Percentiles rank a stretch among this genome's conserved stretches.
Conservation (phyloP, 2,888 invertebrate species). For the Mythimna pallens region DNA sequence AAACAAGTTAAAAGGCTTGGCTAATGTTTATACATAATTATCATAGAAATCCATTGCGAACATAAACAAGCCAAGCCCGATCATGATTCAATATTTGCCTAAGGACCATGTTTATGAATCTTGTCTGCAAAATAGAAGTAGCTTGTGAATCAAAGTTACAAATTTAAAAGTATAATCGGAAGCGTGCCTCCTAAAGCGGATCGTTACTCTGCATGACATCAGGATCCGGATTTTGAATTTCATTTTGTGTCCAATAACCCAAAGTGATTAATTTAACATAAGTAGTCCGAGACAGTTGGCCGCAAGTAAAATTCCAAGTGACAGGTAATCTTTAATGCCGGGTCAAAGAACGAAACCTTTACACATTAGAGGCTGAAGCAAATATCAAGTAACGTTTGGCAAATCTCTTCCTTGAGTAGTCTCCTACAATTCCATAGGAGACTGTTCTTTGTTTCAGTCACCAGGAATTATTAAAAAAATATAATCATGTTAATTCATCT, state of each 20-base stretch:
- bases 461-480: background rate
- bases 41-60: slow-evolving; percentile 45
- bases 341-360: background rate
- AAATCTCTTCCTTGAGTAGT: background rate
- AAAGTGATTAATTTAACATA: slow-evolving; percentile 11
- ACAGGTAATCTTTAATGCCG: background rate
- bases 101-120: slow-evolving; percentile 39
- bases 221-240: slow-evolving; percentile 4
- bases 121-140: slow-evolving; percentile 35
- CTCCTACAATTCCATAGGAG: background rate
- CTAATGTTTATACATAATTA: slow-evolving; percentile 54
- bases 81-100: slow-evolving; percentile 59
- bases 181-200: background rate
- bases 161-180: slow-evolving; percentile 13
- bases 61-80: slow-evolving; percentile 46
- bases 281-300: background rate
- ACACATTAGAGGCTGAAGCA: background rate
- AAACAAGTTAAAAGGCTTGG: slow-evolving; percentile 54
- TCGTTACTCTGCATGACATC: background rate
- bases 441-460: background rate
- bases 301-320: background rate
- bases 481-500: no score
- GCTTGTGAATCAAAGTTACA: slow-evolving; percentile 2
- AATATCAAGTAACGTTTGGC: background rate
- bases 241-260: slow-evolving; percentile 8